phyloP scores from a whole-genome alignment of 2,888 invertebrate genomes.

The Hyposoter didymator region DNA sequence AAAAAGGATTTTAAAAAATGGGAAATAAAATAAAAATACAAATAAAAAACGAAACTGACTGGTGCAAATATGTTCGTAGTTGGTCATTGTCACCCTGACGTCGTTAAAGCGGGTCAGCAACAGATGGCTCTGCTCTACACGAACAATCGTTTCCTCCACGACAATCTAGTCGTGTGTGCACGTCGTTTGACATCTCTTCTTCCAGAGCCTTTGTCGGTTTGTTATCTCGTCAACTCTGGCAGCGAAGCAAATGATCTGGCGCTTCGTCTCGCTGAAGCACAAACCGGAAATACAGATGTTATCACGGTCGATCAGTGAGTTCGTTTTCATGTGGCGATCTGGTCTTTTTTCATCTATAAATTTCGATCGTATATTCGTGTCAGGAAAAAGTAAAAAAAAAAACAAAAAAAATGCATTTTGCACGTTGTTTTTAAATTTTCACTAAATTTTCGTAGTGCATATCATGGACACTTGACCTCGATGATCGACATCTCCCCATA shows the following conservation, averaged over 20 bases:
- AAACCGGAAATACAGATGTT: slow-evolving; percentile 95
- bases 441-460: slow-evolving; percentile 90
- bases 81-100: slow-evolving; percentile 98
- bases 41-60: not conserved
- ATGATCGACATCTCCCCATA: slow-evolving; percentile 99
- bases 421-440: not conserved
- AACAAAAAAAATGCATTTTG: not conserved
- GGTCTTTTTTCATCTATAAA: not conserved
- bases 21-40: not conserved
- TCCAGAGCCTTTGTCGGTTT: slow-evolving; percentile 94
- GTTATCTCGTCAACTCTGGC: slow-evolving; percentile 99
- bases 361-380: not conserved
- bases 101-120: slow-evolving; percentile 94
- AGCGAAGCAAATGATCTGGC: slow-evolving; percentile 99
- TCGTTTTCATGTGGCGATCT: slow-evolving; percentile 33
- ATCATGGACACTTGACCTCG: slow-evolving; percentile 98
- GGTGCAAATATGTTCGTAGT: slow-evolving; percentile 88
- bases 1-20: not conserved
- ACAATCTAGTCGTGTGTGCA: slow-evolving; percentile 96
- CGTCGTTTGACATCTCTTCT: slow-evolving; percentile 92
- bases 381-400: not conserved
- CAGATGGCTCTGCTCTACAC: slow-evolving; percentile 97
- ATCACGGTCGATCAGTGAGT: slow-evolving; percentile 99
- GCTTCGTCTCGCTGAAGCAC: slow-evolving; percentile 93
- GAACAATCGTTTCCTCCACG: slow-evolving; percentile 98